Evolutionary conservation across 2,113 vertebrate genomes (phyloP), one percentile per base, ranked within the genome.

Genomic region (Trematomus loennbergii): DNA sequence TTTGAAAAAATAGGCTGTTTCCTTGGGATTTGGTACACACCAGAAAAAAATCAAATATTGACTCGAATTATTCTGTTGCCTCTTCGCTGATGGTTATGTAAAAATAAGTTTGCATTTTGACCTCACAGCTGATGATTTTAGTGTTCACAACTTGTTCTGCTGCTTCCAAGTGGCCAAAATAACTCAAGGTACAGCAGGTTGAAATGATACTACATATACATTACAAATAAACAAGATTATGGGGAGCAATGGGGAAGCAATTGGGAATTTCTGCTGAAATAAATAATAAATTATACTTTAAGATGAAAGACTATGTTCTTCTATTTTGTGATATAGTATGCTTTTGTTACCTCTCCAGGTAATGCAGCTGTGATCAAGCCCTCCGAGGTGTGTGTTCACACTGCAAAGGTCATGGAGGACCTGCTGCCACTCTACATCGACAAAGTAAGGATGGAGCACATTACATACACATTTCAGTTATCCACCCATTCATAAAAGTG

Each of bases 311-410:
- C 10, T 6, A 25, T 36, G 7, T 48, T 6, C 20, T 46, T 60
- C 33, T 61, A 1, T 48, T 15, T n/a, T 17, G 60, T 71, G 18
- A 57, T 40, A 16, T 73, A 1, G 58, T 7, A 3, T 76, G 54
- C 36, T 12, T 61, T 53, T 82, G 9, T 68, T 61, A 78, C 58
- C 67, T 68, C 79, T 83, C 2, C 78, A 99, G 98, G 98, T 75
- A 99, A 99, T 33, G 98, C 98, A 0, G 97, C 91, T 13, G 95
- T 99, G 58, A 64, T 98, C 45, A 99, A 99, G 84, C 98, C 98
- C 0, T 99, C 98, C 0, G 98, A 99, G 91, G 50, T 99, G 68
- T 96, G 95, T 0, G 95, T 91, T 75, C 93, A 98, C 88, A 97
- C 96, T 0, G 93, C 97, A 25, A 95, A 89, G 70, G 58, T 96